Evolutionary conservation across 2,113 vertebrate species (phyloP), one percentile per base, ranked within the genome.

Genomic region (Piaya cayana): DNA sequence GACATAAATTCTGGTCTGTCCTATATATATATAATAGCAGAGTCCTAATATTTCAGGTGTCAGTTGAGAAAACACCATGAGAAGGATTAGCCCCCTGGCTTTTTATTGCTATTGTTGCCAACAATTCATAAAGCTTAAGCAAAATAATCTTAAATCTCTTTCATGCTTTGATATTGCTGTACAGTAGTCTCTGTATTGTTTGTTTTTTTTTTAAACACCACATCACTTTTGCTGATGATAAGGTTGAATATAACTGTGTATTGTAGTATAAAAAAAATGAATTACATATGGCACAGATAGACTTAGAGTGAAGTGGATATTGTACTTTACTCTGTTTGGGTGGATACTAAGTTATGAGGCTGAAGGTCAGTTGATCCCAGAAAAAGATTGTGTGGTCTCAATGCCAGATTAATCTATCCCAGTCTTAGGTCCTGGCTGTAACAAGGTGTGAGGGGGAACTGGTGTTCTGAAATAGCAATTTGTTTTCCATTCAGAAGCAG

Each of bases 61-160:
- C 63, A n/a, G 58, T 74, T 80, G 37, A 85, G 37, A 85, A 83
- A 87, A 50, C 5, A 23, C 12, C 22, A 12, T n/a, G n/a, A 89
- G 47, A 91, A 26, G 18, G 1, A 0, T 50, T 65, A 39, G 17
- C 42, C 0, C 1, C 2, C 3, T 5, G 15, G 8, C 7, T 20
- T 62, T 80, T 67, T 50, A 45, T 84, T 92, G 6, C 56, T 83
- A 32, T 47, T 86, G 8, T 91, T 91, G 34, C 15, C 53, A 91
- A n/a, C 6, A 11, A 22, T 92, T 87, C 2, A 0, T 76, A 91
- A 92, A 82, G 74, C 75, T 95, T 90, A 90, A 85, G 55, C 42
- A 89, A 91, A 82, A 65, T 26, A 87, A 60, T 70, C 52, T 92
- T 65, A 85, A 80, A 82, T 95, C 62, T 82, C 78, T 85, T 87